Evolutionary conservation across 1,140 invertebrate genomes (phyloP).

Genomic region (Rhopalosiphum maidis): DNA sequence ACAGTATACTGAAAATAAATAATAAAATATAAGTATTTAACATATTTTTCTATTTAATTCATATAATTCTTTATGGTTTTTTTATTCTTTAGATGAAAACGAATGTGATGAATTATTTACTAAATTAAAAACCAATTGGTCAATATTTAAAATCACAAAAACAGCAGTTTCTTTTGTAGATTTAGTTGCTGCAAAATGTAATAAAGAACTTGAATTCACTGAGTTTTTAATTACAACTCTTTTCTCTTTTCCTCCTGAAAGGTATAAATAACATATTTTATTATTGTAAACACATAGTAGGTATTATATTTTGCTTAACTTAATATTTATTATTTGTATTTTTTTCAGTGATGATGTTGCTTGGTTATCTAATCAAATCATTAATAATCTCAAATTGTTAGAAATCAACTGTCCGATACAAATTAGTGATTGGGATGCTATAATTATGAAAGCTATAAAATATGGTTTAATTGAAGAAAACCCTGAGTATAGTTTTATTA

Average conservation of each 20-base stretch:
- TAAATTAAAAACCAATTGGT: slow-evolving; percentile 19
- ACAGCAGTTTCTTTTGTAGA: slow-evolving; percentile 43
- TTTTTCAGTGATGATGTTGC: slow-evolving; percentile 10
- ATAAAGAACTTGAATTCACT: slow-evolving; percentile 40
- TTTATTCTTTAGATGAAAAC: slow-evolving; percentile 31
- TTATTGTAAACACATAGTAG: background rate
- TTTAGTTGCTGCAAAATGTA: slow-evolving; percentile 42
- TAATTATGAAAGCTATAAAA: slow-evolving; percentile 23
- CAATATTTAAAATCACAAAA: slow-evolving; percentile 27
- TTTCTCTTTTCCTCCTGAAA: slow-evolving; percentile 29
- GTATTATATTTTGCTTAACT: slow-evolving; percentile 5
- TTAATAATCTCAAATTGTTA: slow-evolving; percentile 32
- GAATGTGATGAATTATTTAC: slow-evolving; percentile 39
- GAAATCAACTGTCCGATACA: slow-evolving; percentile 12
- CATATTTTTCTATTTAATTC: background rate
- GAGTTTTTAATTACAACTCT: slow-evolving; percentile 36
- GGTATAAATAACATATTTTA: background rate
- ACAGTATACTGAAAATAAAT: background rate
- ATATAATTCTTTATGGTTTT: background rate
- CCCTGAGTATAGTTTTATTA: slow-evolving; percentile 28
- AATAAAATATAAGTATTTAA: background rate
- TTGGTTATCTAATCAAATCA: slow-evolving; percentile 51
- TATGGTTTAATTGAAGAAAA: slow-evolving; percentile 35
- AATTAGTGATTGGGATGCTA: slow-evolving; percentile 23
- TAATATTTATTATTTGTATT: background rate